phyloP scores from a whole-genome alignment of 92 coral and sea anemone genomes.

The Phenganax marumi region DNA sequence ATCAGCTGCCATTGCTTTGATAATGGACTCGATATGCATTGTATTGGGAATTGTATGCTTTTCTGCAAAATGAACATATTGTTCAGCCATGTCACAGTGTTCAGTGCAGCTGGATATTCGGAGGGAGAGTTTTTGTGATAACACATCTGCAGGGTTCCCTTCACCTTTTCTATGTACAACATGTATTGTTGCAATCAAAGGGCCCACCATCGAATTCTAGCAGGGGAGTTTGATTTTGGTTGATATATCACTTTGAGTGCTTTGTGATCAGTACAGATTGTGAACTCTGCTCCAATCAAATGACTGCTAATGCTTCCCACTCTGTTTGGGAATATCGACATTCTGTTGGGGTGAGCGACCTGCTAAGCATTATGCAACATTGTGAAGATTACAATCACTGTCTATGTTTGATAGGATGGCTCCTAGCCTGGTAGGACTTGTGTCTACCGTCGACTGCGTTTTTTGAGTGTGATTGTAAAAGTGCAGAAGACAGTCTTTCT shows the following conservation, averaged over 20 bases:
- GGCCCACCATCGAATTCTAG: too few species aligned
- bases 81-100: too few species aligned
- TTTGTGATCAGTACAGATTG: too few species aligned
- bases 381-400: slow-evolving; percentile 32
- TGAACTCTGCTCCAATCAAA: too few species aligned
- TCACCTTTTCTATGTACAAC: too few species aligned
- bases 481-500: slow-evolving; percentile 51
- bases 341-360: slow-evolving; percentile 39
- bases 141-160: slow-evolving; percentile 15
- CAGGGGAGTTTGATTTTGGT: too few species aligned
- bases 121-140: slow-evolving; percentile 6
- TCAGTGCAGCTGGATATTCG: slow-evolving; percentile 49
- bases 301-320: slow-evolving; percentile 43
- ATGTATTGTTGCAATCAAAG: too few species aligned
- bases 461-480: slow-evolving; percentile 48
- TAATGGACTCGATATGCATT: slow-evolving; percentile 43
- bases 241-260: too few species aligned
- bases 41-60: too few species aligned
- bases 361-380: slow-evolving; percentile 56
- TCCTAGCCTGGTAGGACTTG: slow-evolving; percentile 45
- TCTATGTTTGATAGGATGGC: slow-evolving; percentile 49
- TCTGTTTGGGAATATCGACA: slow-evolving; percentile 33
- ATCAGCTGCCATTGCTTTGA: slow-evolving; percentile 21
- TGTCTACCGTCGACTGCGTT: slow-evolving; percentile 45
- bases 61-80: too few species aligned